A percentile compares a stretch with the other conserved stretches of the same genome.
These are phyloP conservation scores for Thunnus maccoyii DNA, from an alignment of 2,113 vertebrate genomes.

Conservation along the genomic window DNA sequence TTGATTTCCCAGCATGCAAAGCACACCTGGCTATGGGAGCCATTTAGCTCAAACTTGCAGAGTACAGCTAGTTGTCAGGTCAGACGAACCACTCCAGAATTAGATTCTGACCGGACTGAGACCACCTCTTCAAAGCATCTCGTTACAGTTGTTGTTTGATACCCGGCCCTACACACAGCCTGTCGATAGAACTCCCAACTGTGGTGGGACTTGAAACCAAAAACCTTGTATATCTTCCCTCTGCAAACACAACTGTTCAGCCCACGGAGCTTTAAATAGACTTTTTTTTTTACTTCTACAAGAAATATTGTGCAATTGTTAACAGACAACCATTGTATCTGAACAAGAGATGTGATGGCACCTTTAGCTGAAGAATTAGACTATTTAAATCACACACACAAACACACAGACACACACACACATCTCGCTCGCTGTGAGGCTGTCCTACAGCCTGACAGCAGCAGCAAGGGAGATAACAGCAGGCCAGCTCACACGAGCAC, in stretches of 20 bases:
- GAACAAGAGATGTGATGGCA: slow-evolving; percentile 51
- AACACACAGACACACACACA: slow-evolving; percentile 28
- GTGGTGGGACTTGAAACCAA: background rate
- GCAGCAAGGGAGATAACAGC: slow-evolving; percentile 77
- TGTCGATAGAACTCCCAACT: background rate
- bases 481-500: slow-evolving; percentile 64
- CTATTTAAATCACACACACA: slow-evolving; percentile 26
- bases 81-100: too few species aligned
- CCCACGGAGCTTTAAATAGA: background rate
- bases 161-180: background rate
- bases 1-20: too few species aligned
- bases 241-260: background rate
- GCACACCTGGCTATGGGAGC: too few species aligned
- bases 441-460: slow-evolving; percentile 77
- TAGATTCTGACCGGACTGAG: too few species aligned
- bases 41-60: too few species aligned
- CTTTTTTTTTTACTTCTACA: background rate
- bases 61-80: too few species aligned
- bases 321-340: slow-evolving; percentile 43
- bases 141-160: background rate
- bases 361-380: slow-evolving; percentile 60
- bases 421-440: slow-evolving; percentile 48
- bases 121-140: too few species aligned
- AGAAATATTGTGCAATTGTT: slow-evolving; percentile 7
- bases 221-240: background rate